Base-by-base conservation (phyloP, 1,140 invertebrate genomes). In the Drosophila lacteicornis region DNA sequence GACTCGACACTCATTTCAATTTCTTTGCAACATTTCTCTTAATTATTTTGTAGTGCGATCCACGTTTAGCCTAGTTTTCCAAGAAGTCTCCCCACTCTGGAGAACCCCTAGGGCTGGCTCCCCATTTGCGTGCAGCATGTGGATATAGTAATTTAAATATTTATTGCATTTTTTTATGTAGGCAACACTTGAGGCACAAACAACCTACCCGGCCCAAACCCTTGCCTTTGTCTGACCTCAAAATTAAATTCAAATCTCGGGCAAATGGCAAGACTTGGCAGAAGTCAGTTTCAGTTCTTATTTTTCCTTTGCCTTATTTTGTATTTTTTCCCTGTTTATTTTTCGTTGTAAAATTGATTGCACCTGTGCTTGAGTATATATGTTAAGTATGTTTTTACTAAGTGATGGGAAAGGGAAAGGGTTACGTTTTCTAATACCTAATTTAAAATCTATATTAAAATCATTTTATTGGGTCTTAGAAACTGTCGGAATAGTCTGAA, bases 211-310 rank as follows among this genome's bases (percentile, higher is more conserved):
- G 38, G 43, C 53, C 63, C 67, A 30, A 50, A 36, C 33, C 46
- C 76, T 58, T 67, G 75, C 56, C 59, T 76, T 79, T 81, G 66
- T 68, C 47, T 88, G 84, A 88, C 84, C 84, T 79, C 65, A 90
- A 88, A 91, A 91, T 91, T 91, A 87, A 91, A 87, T 91, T 87
- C 83, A 91, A 91, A 91, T 87, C 87, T 91, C 75, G 68, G 58
- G 67, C 75, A 91, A 83, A 83, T 80, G 71, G 74, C 65, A 82
- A 68, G 55, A 77, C 62, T 82, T 79, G 74, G 74, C 70, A 73
- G 68, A 43, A 77, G 43, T 30, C 68, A 47, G 47, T 33, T 59
- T 38, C 22, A 15, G 22, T 59, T 27, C 12, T 13, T 33, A 33
- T 12, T 27, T 38, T 13, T 46, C 8, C n/a, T 27, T 4, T 36